Percentiles rank a stretch among this genome's conserved stretches.
Conservation (phyloP, 2,113 vertebrate genomes). For the Gadus chalcogrammus region DNA sequence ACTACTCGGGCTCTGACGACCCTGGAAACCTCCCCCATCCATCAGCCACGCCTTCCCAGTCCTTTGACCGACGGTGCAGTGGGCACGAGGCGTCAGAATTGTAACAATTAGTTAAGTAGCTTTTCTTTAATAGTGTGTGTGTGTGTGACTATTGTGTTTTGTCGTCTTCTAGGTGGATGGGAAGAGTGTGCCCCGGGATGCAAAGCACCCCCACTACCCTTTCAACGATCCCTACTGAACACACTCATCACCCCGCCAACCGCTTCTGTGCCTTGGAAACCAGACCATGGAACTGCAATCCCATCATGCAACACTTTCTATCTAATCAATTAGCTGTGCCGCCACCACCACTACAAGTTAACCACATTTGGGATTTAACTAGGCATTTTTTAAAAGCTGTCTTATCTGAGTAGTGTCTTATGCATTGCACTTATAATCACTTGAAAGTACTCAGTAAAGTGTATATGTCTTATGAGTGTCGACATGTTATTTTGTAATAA, state of each 20-base stretch:
- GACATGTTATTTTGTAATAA: slow-evolving; percentile 50
- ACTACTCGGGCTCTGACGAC: no score
- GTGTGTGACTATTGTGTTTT: not conserved
- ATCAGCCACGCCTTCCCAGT: no score
- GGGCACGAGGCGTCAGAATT: no score
- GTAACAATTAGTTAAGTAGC: no score
- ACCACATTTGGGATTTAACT: not conserved
- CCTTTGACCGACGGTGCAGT: no score
- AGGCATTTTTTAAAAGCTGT: no score
- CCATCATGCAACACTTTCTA: not conserved
- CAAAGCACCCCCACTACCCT: slow-evolving; percentile 87
- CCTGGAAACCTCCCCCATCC: no score
- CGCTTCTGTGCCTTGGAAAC: slow-evolving; percentile 63
- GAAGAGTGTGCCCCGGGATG: slow-evolving; percentile 85
- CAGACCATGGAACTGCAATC: not conserved
- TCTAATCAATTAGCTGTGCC: not conserved
- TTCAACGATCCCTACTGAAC: slow-evolving; percentile 91
- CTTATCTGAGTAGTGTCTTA: no score
- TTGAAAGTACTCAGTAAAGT: slow-evolving; percentile 12
- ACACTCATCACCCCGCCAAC: not conserved
- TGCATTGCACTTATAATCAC: slow-evolving; percentile 6
- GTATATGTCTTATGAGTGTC: slow-evolving; percentile 19
- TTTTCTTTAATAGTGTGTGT: no score
- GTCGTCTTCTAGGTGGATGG: slow-evolving; percentile 79
- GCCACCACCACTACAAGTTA: not conserved